A percentile compares a stretch with the other conserved stretches of the same genome.
phyloP scores from a whole-genome alignment of 2,797 vertebrate species.

The Gobio occitaniae region DNA sequence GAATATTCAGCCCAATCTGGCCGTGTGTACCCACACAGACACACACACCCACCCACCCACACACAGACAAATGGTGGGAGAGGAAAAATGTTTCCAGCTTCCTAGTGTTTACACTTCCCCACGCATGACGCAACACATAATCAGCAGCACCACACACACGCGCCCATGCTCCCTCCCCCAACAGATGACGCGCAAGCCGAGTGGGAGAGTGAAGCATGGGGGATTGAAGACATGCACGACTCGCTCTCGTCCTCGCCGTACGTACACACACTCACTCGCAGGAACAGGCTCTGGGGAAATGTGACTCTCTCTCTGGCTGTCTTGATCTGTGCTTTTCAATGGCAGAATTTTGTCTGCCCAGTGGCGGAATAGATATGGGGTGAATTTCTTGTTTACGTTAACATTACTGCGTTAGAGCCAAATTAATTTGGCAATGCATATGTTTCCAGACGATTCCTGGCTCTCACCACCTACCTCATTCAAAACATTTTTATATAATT shows the following conservation, averaged over 20 bases:
- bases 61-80: slow-evolving; percentile 53
- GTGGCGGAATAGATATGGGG: background rate
- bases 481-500: background rate
- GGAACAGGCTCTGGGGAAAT: slow-evolving; percentile 39
- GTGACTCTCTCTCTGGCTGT: slow-evolving; percentile 32
- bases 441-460: background rate
- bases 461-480: background rate
- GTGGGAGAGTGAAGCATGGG: slow-evolving; percentile 55
- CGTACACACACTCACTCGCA: slow-evolving; percentile 66
- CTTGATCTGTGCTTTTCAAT: slow-evolving; percentile 31
- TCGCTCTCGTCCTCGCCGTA: slow-evolving; percentile 59
- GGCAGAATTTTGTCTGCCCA: slow-evolving; percentile 13
- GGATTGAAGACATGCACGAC: slow-evolving; percentile 60
- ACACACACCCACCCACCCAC: slow-evolving; percentile 29
- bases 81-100: slow-evolving; percentile 66
- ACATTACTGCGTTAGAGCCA: slow-evolving; percentile 20
- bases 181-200: slow-evolving; percentile 58
- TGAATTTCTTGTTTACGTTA: slow-evolving; percentile 31
- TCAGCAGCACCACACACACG: slow-evolving; percentile 55
- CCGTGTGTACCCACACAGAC: slow-evolving; percentile 30
- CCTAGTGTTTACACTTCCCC: slow-evolving; percentile 72
- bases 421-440: background rate
- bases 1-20: slow-evolving; percentile 17
- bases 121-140: slow-evolving; percentile 74
- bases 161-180: slow-evolving; percentile 46